These are phyloP conservation scores for Staurois parvus DNA, from an alignment of 2,797 vertebrate genomes.

Conservation along the genomic window DNA sequence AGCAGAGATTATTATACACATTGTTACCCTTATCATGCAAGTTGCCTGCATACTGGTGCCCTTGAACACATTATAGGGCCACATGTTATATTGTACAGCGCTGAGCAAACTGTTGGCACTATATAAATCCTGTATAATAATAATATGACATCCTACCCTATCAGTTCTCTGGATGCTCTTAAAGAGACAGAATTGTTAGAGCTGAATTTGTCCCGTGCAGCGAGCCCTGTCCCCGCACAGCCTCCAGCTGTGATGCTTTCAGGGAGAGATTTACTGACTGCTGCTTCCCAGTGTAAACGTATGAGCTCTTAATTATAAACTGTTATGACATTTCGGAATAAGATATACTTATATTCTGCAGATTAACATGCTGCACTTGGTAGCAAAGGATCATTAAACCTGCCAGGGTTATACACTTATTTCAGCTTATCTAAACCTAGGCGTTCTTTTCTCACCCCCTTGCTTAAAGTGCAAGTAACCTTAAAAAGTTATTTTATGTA, in stretches of 20 bases:
- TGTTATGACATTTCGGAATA: slow-evolving; percentile 23
- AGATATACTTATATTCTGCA: slow-evolving; percentile 25
- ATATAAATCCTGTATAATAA: too few relatives aligned
- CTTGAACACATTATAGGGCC: too few relatives aligned
- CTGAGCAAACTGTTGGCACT: too few relatives aligned
- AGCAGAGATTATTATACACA: too few relatives aligned
- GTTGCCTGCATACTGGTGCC: too few relatives aligned
- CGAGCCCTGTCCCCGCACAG: not conserved
- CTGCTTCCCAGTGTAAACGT: slow-evolving; percentile 25
- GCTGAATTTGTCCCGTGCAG: too few relatives aligned
- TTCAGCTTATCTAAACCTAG: not conserved
- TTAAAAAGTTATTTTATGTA: too few relatives aligned
- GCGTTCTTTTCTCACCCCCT: not conserved
- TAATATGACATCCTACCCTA: too few relatives aligned
- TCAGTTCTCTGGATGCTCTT: too few relatives aligned
- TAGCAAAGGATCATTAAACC: not conserved
- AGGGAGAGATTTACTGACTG: not conserved
- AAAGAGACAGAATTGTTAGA: too few relatives aligned
- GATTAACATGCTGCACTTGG: not conserved
- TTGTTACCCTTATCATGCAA: too few relatives aligned
- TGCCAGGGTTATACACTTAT: not conserved
- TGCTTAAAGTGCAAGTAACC: not conserved
- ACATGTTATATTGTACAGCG: too few relatives aligned
- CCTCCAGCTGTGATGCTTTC: not conserved
- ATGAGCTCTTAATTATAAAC: slow-evolving; percentile 43